Base-by-base conservation (phyloP, 2,888 invertebrate species). In the Odontocerum albicorne region DNA sequence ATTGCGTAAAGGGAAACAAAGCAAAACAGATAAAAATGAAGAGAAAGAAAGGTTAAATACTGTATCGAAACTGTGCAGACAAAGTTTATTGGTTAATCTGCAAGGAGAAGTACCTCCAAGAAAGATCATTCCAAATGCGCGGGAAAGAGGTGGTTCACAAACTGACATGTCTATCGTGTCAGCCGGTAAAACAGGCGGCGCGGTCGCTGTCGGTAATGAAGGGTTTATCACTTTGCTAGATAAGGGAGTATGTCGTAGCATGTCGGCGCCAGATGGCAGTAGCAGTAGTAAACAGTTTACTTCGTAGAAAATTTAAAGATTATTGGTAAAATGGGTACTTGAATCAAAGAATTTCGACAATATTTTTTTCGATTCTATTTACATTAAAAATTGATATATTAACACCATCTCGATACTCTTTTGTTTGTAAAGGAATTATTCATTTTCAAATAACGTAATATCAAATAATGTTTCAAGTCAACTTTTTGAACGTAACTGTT, bases 61-160 rank as follows among this genome's bases (percentile, higher is more conserved):
- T 0, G 80, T 90, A 0, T 83, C 88, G 0, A 77, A 83, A 2
- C 74, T 90, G 3, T 90, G 90, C 63, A 76, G 90, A 1, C 90
- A 90, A 67, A 90, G 88, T 65, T 71, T 90, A 2, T 72, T 89
- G 3, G 87, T 90, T 6, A 77, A 77, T 55, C 64, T 78, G 32
- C 61, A 58, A 27, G 44, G 49, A 1, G 16, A 46, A n/a, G 19
- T 27, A 1, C 21, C 38, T 8, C 35, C 38, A 8, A 20, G 33
- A 2, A 35, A 38, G 20, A 22, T 17, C 4, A 49, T 49, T 21
- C 32, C 31, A 8, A 42, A 12, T 1, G 31, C 53, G 15, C 16
- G 22, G 15, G 57, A 60, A 13, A 22, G 31, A n/a, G 51, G 51
- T 13, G 57, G 57, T 4, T 55, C 60, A 12, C 55, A 57, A 36